These are phyloP conservation scores for Microctonus brassicae DNA, from an alignment of 2,888 invertebrate genomes.

Conservation along the genomic window DNA sequence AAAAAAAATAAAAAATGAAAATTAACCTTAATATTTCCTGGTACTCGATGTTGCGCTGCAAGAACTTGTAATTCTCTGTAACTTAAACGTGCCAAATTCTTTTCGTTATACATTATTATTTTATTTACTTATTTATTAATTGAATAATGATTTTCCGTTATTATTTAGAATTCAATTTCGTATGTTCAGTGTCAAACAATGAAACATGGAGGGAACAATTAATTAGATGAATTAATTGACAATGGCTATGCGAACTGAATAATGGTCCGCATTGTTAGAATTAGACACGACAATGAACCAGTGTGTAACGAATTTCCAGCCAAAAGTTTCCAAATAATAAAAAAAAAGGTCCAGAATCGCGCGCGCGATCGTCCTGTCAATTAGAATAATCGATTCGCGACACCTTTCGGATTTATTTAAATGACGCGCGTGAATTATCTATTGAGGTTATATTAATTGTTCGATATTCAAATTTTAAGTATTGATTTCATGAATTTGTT, in stretches of 20 bases:
- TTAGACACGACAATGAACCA: not conserved
- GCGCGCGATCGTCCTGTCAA: constrained; percentile 15
- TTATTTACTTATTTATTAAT: constrained; percentile 1
- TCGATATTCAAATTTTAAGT: not conserved
- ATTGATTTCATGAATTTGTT: no score
- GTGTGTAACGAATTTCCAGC: not conserved
- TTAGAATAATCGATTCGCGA: constrained; percentile 33
- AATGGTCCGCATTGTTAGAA: not conserved
- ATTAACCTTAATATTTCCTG: constrained; percentile 65
- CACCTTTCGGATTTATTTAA: constrained; percentile 16
- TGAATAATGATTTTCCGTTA: no score
- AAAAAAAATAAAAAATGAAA: not conserved
- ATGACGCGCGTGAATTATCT: not conserved
- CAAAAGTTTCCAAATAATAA: not conserved
- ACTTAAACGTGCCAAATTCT: constrained; percentile 57
- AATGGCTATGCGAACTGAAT: not conserved
- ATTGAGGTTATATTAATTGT: not conserved
- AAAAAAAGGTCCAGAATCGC: constrained; percentile 4
- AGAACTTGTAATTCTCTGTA: constrained; percentile 64
- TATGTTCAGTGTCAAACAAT: not conserved
- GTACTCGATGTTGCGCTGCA: constrained; percentile 59
- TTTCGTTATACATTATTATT: constrained; percentile 50
- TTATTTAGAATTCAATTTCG: not conserved
- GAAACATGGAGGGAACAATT: not conserved
- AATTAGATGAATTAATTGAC: not conserved